Percentiles rank a stretch among this genome's conserved stretches.
phyloP scores from a whole-genome alignment of 2,888 invertebrate genomes.

The Lepeophtheirus nordmannii region DNA sequence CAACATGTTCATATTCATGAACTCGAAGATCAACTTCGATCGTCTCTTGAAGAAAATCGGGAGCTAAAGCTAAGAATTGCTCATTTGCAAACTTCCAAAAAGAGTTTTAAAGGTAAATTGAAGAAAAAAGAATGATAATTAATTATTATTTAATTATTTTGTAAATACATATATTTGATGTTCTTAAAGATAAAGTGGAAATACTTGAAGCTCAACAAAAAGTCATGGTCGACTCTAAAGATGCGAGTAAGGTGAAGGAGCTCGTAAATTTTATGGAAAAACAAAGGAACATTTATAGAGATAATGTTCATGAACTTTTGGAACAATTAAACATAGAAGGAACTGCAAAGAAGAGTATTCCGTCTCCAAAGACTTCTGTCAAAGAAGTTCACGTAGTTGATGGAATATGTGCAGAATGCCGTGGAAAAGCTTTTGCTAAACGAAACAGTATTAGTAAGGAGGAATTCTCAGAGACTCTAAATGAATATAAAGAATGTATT shows the following conservation, averaged over 20 bases:
- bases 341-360: not conserved
- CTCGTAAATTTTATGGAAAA: conserved; percentile 12
- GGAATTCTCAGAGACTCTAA: not conserved
- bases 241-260: not conserved
- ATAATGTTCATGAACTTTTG: conserved; percentile 13
- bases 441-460: not conserved
- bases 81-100: not conserved
- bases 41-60: not conserved
- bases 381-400: not conserved
- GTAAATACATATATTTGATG: not conserved
- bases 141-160: not conserved
- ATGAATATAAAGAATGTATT: not conserved
- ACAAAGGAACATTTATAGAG: conserved; percentile 13
- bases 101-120: not conserved
- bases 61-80: not conserved
- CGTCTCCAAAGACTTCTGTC: not conserved
- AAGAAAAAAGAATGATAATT: not conserved
- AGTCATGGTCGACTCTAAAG: not conserved
- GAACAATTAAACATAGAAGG: conserved; percentile 1
- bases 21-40: not conserved
- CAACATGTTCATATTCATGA: conserved; percentile 1
- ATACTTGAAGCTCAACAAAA: not conserved
- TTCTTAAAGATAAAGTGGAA: not conserved
- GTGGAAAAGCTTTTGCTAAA: not conserved
- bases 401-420: not conserved